A percentile compares a stretch with the other conserved stretches of the same genome.
Evolutionary conservation across 1,140 invertebrate species (phyloP).

Genomic region (Luehdorfia chinensis): DNA sequence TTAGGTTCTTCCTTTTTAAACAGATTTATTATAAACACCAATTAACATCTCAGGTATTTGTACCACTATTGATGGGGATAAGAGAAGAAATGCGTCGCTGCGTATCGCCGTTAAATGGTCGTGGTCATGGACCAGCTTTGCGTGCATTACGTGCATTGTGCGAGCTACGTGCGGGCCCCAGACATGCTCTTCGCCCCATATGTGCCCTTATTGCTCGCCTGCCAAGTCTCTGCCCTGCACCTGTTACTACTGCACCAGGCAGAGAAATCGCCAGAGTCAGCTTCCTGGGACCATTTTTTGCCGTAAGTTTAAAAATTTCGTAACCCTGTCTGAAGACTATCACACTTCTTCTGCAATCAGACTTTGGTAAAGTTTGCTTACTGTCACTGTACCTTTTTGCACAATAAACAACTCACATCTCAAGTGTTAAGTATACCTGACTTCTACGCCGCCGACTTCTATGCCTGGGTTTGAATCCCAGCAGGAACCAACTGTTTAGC

Average conservation of each 20-base stretch:
- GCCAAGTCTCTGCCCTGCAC: constrained; percentile 86
- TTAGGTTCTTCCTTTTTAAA: no score
- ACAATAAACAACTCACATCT: no score
- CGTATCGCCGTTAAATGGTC: constrained; percentile 50
- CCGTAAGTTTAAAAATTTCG: constrained; percentile 78
- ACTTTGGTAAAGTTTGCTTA: no score
- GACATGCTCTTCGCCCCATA: constrained; percentile 80
- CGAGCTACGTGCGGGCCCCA: constrained; percentile 57
- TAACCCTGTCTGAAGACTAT: no score
- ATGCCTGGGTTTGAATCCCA: no score
- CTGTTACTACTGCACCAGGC: constrained; percentile 83
- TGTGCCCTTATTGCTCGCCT: constrained; percentile 87
- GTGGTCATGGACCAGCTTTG: constrained; percentile 57
- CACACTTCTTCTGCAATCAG: no score
- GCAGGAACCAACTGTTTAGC: no score
- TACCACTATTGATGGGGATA: constrained; percentile 62
- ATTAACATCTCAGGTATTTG: constrained; percentile 68
- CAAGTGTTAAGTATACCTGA: no score
- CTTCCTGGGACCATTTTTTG: constrained; percentile 93
- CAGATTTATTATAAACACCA: no score
- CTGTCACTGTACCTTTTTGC: no score
- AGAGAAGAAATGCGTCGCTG: constrained; percentile 70
- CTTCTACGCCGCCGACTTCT: no score
- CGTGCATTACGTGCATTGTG: constrained; percentile 62
- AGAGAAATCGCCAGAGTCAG: constrained; percentile 90